These are phyloP conservation scores for Dipodomys stephensi DNA, from an alignment of 2,113 vertebrate species.

Conservation along the genomic window DNA sequence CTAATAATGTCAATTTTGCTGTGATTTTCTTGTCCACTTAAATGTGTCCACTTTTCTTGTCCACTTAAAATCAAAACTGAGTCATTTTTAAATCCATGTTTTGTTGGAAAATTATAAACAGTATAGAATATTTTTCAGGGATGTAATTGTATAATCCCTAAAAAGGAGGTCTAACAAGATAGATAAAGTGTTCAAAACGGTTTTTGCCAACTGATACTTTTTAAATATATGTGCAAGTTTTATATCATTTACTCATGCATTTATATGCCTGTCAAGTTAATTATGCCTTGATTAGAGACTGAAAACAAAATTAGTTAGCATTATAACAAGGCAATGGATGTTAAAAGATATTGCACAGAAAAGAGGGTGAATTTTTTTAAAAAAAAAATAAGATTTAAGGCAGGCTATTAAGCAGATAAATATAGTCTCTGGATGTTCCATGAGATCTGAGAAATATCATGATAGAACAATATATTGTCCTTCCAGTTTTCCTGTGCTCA, in stretches of 20 bases:
- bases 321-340: neutral
- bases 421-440: constrained; percentile 3
- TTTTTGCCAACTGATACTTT: neutral
- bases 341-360: neutral
- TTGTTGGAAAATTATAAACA: neutral
- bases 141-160: neutral
- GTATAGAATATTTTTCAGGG: neutral
- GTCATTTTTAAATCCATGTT: neutral
- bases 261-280: neutral
- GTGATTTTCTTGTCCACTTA: neutral
- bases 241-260: constrained; percentile 25
- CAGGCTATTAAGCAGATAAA: constrained; percentile 28
- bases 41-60: neutral
- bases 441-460: constrained; percentile 15
- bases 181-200: constrained; percentile 1
- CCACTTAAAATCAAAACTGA: neutral
- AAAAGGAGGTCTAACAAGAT: neutral
- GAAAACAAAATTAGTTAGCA: constrained; percentile 15
- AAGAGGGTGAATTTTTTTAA: neutral
- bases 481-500: constrained; percentile 67
- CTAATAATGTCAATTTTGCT: constrained; percentile 16
- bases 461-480: constrained; percentile 34
- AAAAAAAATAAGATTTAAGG: neutral
- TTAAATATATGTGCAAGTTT: constrained; percentile 3
- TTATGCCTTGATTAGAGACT: constrained; percentile 13